Evolutionary conservation across 1,140 invertebrate genomes (phyloP), one percentile per base, ranked within the genome.

Genomic region (Philopotamus ludificatus): DNA sequence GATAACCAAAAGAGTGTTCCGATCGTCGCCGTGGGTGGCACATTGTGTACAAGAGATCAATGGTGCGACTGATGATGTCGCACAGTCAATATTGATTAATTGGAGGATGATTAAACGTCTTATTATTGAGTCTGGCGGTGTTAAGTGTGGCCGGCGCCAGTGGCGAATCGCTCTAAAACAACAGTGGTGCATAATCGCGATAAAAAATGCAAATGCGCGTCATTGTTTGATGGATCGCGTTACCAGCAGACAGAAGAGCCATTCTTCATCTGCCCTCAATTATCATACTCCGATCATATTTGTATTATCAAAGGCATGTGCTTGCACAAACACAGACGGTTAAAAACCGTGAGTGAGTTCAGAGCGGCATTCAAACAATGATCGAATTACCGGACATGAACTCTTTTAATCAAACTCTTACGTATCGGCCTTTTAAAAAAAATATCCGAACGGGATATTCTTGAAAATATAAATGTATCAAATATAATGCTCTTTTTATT

Each of bases 121-220:
- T n/a, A n/a, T n/a, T n/a, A n/a, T n/a, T n/a, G n/a, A 44, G 41
- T 15, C 2, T 44, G 41, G 3, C 41, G 18, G 2, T 2, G 41
- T 44, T 15, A 44, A 44, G 41, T 18, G 2, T 1, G 41, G 2
- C 23, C 9, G 50, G 53, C 25, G 53, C 53, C 53, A 34, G 26
- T 34, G 25, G 9, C 15, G 18, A n/a, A 28, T 18, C 26, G 23
- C 39, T 34, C 23, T 42, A n/a, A 16, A 22, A 55, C 53, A 34
- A 39, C 50, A 42, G 42, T 2, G 20, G 8, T 54, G 51, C 51
- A 54, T 54, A 54, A 34, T 54, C 42, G 20, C n/a, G n/a, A n/a
- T n/a, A n/a, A 57, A 57, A 57, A 42, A 57, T 39, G 54, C 54
- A 57, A 57, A 28, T 57, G 42, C 42, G 41, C 54, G 42, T 57